Conservation (phyloP, 1,140 invertebrate species). For the Megalonaias nervosa region DNA sequence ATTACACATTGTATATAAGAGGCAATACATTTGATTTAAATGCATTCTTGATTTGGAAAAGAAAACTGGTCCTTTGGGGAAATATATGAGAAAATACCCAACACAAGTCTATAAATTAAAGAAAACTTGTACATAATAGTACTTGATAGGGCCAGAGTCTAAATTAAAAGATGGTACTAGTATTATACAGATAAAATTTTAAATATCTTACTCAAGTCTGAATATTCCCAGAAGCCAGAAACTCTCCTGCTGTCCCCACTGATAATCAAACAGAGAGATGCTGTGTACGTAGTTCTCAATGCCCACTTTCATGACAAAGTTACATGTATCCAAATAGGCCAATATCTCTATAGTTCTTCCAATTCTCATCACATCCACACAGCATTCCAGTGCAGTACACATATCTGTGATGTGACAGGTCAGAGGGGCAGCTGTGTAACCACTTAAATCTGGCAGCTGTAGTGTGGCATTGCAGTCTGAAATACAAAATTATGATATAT, state of each 20-base stretch:
- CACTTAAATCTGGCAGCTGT: too few species aligned
- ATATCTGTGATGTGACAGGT: constrained; percentile 10
- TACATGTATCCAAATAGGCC: constrained; percentile 10
- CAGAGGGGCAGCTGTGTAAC: background rate
- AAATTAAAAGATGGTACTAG: background rate
- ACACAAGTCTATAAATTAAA: too few species aligned
- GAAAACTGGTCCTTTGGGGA: too few species aligned
- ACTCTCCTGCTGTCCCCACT: constrained; percentile 11
- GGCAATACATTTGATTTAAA: too few species aligned
- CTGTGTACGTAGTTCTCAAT: constrained; percentile 19
- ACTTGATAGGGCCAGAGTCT: too few species aligned
- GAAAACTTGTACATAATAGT: too few species aligned
- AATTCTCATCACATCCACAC: constrained; percentile 9
- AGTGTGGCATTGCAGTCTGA: too few species aligned
- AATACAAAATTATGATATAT: too few species aligned
- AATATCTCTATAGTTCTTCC: background rate
- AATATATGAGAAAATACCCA: too few species aligned
- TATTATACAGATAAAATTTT: background rate
- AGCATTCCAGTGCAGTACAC: constrained; percentile 25
- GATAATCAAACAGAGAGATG: constrained; percentile 13
- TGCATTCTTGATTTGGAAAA: too few species aligned
- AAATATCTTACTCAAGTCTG: constrained; percentile 16
- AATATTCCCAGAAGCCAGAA: constrained; percentile 17
- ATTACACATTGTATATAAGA: too few species aligned
- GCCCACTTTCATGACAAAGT: constrained; percentile 4